Evolutionary conservation across 2,888 invertebrate species (phyloP), one percentile per base, ranked within the genome.

Genomic region (Cancer borealis): DNA sequence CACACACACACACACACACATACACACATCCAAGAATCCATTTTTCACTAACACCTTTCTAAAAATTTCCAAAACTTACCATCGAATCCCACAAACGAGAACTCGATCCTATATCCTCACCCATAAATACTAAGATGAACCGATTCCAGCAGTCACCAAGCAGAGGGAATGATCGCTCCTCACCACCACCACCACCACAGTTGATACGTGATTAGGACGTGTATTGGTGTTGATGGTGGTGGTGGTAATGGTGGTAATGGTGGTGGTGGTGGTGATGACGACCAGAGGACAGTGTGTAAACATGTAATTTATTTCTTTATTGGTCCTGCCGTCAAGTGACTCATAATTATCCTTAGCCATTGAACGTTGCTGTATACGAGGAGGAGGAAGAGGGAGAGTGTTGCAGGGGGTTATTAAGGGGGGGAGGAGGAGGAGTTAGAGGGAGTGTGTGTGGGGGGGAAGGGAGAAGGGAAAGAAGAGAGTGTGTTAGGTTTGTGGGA

Each of bases 321-420:
- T 79, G 79, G 79, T 30, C 79, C 79, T 30, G 30, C 30, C 26
- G 79, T 79, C 30, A 30, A 8, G 79, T 79, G 79, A 26, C 79
- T 79, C 79, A 79, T 79, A 79, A 79, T 79, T 79, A 79, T 79
- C 6, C 79, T 30, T 26, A 79, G 6, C 54, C 54, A 90, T 54
- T 54, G 30, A 90, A 30, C 89, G 54, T 0, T 26, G n/a, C 12
- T 30, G 30, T n/a, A 90, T 90, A 26, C 6, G 46, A 47, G 47
- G 45, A 46, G 21, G 3, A 21, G 21, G 79, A 30, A 30, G 30
- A 12, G 26, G 79, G 79, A 12, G 79, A 10, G 79, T 10, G 79
- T 26, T 14, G 66, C 5, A 21, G 66, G 66, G 66, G 14, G 66
- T 14, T 66, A 14, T 8, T 54, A 54, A 14, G 8, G 47, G 46